These are phyloP conservation scores for Itoplectis maculator DNA, from an alignment of 2,888 invertebrate species.

Conservation along the genomic window DNA sequence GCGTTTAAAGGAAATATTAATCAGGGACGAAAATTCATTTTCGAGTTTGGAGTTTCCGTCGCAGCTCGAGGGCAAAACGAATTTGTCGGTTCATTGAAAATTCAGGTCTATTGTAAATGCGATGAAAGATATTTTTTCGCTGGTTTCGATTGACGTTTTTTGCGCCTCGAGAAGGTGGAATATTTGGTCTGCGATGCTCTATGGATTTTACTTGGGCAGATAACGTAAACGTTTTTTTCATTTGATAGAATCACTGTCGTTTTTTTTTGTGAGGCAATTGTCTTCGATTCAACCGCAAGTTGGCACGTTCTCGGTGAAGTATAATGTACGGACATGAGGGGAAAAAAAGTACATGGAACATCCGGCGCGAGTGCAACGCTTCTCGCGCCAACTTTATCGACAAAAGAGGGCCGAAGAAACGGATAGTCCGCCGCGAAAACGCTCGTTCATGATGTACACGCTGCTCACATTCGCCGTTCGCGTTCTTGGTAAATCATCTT, in stretches of 20 bases:
- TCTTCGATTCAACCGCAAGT: not conserved
- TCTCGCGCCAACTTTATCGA: not conserved
- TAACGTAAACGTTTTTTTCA: not conserved
- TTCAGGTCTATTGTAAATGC: not conserved
- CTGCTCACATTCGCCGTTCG: not conserved
- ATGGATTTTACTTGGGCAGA: not conserved
- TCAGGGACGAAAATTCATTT: not conserved
- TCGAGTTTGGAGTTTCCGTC: not conserved
- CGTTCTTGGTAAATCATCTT: not conserved
- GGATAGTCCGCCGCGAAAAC: not conserved
- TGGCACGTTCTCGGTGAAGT: not conserved
- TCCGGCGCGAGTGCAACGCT: not conserved
- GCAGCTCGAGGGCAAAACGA: not conserved
- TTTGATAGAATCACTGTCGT: not conserved
- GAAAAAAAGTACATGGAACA: not conserved
- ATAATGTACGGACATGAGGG: not conserved
- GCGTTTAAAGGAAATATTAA: not conserved
- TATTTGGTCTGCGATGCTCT: not conserved
- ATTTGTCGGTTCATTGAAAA: not conserved
- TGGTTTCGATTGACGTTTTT: not conserved
- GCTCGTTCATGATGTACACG: not conserved
- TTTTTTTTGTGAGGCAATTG: not conserved
- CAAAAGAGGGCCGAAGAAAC: not conserved
- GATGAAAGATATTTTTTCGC: not conserved
- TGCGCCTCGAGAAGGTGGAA: not conserved